These are phyloP conservation scores for Antidorcas marsupialis DNA, from an alignment of 2,113 vertebrate species.

Conservation along the genomic window DNA sequence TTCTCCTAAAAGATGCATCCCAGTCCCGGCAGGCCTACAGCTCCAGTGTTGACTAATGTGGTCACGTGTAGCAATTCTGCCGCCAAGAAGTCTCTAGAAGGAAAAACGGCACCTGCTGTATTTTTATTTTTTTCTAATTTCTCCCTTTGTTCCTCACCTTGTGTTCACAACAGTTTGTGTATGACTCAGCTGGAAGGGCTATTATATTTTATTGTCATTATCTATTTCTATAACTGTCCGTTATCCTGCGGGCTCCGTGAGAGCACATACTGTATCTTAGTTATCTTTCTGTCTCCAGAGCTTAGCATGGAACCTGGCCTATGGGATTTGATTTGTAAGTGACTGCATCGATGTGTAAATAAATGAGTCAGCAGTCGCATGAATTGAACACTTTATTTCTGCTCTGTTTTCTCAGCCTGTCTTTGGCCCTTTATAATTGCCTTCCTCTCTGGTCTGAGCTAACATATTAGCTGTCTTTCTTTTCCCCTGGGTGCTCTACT, in stretches of 20 bases:
- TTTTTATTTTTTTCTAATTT: not conserved
- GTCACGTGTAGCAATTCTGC: not conserved
- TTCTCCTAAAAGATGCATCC: not conserved
- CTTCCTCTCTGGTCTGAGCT: not conserved
- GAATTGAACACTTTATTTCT: not conserved
- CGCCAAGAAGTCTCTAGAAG: not conserved
- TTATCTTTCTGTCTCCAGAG: not conserved
- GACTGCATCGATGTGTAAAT: not conserved
- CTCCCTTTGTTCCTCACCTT: not conserved
- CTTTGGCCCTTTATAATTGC: not conserved
- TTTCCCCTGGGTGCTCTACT: not conserved
- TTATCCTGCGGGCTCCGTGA: not conserved
- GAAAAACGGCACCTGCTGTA: not conserved
- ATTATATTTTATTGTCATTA: not conserved
- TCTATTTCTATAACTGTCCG: not conserved
- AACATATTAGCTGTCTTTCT: not conserved
- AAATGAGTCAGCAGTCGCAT: not conserved
- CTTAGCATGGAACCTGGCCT: not conserved
- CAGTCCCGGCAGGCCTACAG: fast-evolving
- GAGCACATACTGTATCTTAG: not conserved
- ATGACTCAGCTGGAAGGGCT: not conserved
- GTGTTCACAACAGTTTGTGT: not conserved
- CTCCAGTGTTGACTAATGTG: fast-evolving
- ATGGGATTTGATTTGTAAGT: not conserved
- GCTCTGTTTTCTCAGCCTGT: not conserved